phyloP scores from a whole-genome alignment of 2,888 invertebrate species.

The Pasiphila rectangulata region DNA sequence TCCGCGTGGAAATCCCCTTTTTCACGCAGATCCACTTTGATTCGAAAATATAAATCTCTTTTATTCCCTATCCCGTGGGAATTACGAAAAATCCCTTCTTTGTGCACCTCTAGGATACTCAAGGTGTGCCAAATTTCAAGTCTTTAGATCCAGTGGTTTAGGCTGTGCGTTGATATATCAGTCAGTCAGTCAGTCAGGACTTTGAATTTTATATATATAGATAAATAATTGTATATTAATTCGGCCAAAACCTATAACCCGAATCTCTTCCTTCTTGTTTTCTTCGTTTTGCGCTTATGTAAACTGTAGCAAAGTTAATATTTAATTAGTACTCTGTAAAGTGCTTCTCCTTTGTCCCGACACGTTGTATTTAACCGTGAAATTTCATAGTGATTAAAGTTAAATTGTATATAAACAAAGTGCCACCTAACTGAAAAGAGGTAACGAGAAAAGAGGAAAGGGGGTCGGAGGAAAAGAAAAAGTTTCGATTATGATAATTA shows the following conservation, averaged over 20 bases:
- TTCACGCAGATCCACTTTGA: no score
- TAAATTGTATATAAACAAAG: conserved; percentile 9
- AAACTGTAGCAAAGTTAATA: conserved; percentile 24
- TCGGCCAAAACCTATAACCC: not conserved
- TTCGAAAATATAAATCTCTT: no score
- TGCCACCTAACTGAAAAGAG: no score
- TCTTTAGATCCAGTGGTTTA: no score
- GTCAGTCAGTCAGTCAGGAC: no score
- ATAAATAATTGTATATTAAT: not conserved
- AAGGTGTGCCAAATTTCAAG: no score
- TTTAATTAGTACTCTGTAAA: conserved; percentile 31
- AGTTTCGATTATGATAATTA: not conserved
- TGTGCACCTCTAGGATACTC: no score
- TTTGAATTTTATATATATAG: no score
- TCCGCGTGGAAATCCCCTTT: no score
- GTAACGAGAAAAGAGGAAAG: not conserved
- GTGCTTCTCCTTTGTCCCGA: conserved; percentile 15
- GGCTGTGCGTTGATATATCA: no score
- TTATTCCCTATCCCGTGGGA: no score
- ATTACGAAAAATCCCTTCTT: no score
- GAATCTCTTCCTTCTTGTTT: not conserved
- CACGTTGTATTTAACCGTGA: conserved; percentile 14
- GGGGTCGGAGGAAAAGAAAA: not conserved
- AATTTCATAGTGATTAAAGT: conserved; percentile 13
- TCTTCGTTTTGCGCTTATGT: not conserved